Conservation (phyloP, 2,797 vertebrate species). For the Carcharodon carcharias region DNA sequence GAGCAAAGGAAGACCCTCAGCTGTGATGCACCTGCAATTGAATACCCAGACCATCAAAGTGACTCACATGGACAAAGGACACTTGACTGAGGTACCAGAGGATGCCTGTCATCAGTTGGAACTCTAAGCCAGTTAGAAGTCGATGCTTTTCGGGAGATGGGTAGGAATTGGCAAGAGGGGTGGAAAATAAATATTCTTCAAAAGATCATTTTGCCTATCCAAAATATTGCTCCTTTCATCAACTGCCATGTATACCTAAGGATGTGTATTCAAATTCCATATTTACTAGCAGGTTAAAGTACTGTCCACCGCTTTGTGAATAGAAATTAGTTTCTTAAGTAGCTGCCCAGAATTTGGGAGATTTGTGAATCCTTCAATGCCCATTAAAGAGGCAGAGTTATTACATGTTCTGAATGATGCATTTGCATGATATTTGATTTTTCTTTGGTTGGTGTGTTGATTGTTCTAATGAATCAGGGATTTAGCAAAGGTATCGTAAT, state of each 20-base stretch:
- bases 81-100: not conserved
- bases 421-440: not conserved
- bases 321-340: not conserved
- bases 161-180: not conserved
- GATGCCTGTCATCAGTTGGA: not conserved
- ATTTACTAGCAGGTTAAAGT: not conserved
- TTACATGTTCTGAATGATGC: not conserved
- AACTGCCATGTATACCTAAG: no score
- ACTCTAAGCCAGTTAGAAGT: not conserved
- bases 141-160: not conserved
- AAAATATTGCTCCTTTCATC: not conserved
- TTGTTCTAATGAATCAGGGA: not conserved
- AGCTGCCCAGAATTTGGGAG: not conserved
- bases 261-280: not conserved
- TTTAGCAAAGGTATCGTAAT: not conserved
- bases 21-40: not conserved
- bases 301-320: not conserved
- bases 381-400: not conserved
- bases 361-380: not conserved
- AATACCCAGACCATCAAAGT: not conserved
- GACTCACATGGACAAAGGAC: not conserved
- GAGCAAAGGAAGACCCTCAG: no score
- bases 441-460: not conserved
- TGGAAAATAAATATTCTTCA: not conserved
- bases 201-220: not conserved